A percentile compares a stretch with the other conserved stretches of the same genome.
These are phyloP conservation scores for Scartelaos histophorus DNA, from an alignment of 2,113 vertebrate species.

Conservation along the genomic window DNA sequence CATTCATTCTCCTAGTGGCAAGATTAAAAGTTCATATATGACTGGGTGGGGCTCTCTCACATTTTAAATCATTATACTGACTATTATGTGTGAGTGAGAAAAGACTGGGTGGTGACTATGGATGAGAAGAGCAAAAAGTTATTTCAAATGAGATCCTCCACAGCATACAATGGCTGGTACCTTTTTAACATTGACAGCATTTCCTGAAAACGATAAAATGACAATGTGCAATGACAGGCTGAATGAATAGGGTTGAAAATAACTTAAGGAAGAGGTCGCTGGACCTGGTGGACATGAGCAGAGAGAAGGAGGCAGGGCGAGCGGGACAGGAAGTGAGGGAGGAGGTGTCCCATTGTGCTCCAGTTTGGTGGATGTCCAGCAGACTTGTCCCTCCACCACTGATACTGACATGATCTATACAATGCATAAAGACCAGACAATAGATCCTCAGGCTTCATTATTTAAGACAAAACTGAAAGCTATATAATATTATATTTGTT, in stretches of 20 bases:
- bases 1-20: conserved; percentile 55
- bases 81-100: conserved; percentile 38
- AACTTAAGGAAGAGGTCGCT: conserved; percentile 50
- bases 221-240: conserved; percentile 20
- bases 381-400: conserved; percentile 32
- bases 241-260: conserved; percentile 34
- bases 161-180: neutral
- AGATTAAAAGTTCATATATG: conserved; percentile 54
- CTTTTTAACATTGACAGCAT: neutral
- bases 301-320: conserved; percentile 34
- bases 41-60: conserved; percentile 67
- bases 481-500: neutral
- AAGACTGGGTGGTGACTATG: conserved; percentile 36
- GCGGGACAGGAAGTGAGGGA: conserved; percentile 64
- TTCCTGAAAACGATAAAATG: neutral
- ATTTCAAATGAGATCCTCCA: neutral
- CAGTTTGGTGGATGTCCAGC: conserved; percentile 36
- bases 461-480: neutral
- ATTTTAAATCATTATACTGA: conserved; percentile 47
- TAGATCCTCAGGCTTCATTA: neutral
- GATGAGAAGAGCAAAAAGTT: conserved; percentile 25
- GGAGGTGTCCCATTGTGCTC: conserved; percentile 38
- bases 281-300: conserved; percentile 12
- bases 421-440: neutral
- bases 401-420: neutral